Base-by-base conservation (phyloP, 1,140 invertebrate genomes). In the Schlechtendalia chinensis region DNA sequence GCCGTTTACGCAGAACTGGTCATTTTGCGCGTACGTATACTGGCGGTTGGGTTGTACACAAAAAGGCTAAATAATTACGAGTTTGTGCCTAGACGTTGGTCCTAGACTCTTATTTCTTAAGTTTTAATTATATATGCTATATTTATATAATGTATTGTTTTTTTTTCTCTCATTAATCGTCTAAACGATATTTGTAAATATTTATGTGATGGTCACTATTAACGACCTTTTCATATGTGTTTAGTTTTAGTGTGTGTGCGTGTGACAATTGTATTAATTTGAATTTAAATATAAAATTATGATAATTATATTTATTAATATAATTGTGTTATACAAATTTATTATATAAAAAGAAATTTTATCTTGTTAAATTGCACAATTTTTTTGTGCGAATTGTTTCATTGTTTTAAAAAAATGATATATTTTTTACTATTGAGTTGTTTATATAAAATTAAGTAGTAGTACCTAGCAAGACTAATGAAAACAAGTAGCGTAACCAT, bases 21-120 rank as follows among this genome's bases (percentile, higher is more conserved):
- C 83, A 84, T 58, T 84, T 84, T 81, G 83, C 83, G 45, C 83
- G 83, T 67, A 83, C 82, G 27, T 83, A 81, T 63, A 82, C 83
- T 45, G 82, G 82, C 61, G 83, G 83, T 67, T 84, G 82, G 71
- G 77, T 82, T 71, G 59, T 82, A 72, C 81, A 82, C 58, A 79
- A 82, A 77, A 82, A 82, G 79, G 75, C 75, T 79, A 79, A 79
- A 79, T 63, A 79, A 58, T 19, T 71, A 71, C 10, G 39, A 79
- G 39, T 79, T 79, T 79, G 54, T 79, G 58, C 75, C 32, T 79
- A 79, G 75, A 79, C 58, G 22, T 79, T 79, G 75, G 75, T 79
- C 75, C 75, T 79, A 79, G 75, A 79, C 74, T 77, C 54, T 77
- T 59, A 59, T 59, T 45, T 63, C 45, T 24, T 79, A 79, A 63